Evolutionary conservation across 2,888 invertebrate species (phyloP).

Genomic region (Fabriciana adippe): DNA sequence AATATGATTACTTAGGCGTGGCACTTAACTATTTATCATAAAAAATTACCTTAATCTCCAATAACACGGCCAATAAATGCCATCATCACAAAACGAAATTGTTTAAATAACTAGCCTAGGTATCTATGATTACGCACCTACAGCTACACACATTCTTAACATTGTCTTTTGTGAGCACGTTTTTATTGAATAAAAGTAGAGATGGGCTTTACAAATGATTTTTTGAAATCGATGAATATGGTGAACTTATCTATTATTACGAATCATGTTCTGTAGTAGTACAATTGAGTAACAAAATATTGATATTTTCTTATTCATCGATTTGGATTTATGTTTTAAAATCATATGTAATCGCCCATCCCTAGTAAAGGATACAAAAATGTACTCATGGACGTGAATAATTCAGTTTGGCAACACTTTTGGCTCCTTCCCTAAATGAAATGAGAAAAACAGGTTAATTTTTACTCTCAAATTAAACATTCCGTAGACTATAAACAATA

Average conservation of each 20-base stretch:
- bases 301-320: not conserved
- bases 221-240: not conserved
- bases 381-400: conserved; percentile 62
- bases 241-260: not conserved
- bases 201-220: conserved; percentile 5
- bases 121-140: conserved; percentile 39
- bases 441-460: conserved; percentile 28
- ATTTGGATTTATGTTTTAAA: not conserved
- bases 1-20: conserved; percentile 74
- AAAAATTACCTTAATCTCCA: conserved; percentile 66
- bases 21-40: conserved; percentile 75
- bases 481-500: conserved; percentile 25
- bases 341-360: conserved; percentile 1
- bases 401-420: conserved; percentile 76
- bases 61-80: conserved; percentile 78
- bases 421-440: conserved; percentile 73
- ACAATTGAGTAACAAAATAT: not conserved
- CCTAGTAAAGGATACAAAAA: conserved; percentile 45
- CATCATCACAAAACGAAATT: conserved; percentile 69
- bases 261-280: not conserved
- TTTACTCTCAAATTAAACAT: conserved; percentile 24
- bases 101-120: conserved; percentile 49
- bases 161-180: conserved; percentile 80
- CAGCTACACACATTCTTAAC: conserved; percentile 54
- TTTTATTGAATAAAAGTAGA: conserved; percentile 46